Evolutionary conservation across 2,888 invertebrate genomes (phyloP).

Genomic region (Pecten maximus): DNA sequence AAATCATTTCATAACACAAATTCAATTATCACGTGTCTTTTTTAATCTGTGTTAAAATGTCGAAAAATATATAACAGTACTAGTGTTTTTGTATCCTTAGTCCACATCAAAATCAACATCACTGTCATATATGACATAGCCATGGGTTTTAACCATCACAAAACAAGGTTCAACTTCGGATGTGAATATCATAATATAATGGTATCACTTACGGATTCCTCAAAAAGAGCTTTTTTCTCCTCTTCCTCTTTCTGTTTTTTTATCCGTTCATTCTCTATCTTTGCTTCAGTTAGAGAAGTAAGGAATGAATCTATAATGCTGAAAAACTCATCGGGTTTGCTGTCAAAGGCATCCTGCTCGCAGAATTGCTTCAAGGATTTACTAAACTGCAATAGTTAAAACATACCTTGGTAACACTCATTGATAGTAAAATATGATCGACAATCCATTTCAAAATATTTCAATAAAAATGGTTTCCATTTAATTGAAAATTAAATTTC

Average conservation of each 20-base stretch:
- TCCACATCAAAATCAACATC: neutral
- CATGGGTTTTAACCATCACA: neutral
- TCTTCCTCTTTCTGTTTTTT: constrained; percentile 93
- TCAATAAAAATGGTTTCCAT: neutral
- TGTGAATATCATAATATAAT: neutral
- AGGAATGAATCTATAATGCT: constrained; percentile 95
- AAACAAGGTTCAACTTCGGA: neutral
- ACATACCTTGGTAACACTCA: neutral
- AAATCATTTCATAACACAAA: neutral
- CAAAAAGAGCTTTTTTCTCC: constrained; percentile 92
- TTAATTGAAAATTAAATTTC: neutral
- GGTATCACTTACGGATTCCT: constrained; percentile 88
- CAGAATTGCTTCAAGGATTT: constrained; percentile 94
- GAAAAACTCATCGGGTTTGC: constrained; percentile 95
- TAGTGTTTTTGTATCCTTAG: neutral
- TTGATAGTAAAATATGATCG: neutral
- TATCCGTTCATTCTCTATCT: constrained; percentile 93
- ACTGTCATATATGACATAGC: neutral
- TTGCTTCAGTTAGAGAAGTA: constrained; percentile 91
- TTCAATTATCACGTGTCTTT: neutral
- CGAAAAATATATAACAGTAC: neutral
- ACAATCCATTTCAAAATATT: no score
- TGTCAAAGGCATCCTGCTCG: constrained; percentile 91
- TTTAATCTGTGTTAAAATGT: neutral
- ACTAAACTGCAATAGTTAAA: constrained; percentile 87